Conservation (phyloP, 2,888 invertebrate species). For the Syrphus vitripennis region DNA sequence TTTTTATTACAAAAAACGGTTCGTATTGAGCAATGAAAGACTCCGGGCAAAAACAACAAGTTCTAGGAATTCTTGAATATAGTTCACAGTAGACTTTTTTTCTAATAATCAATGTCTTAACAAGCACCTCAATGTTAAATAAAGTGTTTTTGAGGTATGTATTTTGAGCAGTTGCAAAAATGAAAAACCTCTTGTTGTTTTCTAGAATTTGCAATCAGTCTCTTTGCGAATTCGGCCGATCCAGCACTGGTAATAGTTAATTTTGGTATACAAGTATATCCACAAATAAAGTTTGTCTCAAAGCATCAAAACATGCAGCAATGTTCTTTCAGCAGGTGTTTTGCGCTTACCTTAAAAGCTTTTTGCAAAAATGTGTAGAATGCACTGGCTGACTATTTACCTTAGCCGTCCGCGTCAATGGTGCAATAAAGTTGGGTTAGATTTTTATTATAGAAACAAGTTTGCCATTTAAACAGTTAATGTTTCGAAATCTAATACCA, state of each 20-base stretch:
- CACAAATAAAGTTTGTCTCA: neutral
- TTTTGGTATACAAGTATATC: neutral
- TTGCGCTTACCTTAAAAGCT: constrained; percentile 1
- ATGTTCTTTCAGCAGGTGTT: constrained; percentile 14
- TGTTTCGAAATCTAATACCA: neutral
- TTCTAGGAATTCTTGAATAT: too few relatives aligned
- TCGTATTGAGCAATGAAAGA: too few relatives aligned
- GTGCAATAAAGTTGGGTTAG: neutral
- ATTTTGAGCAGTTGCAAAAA: too few relatives aligned
- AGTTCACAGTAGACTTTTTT: too few relatives aligned
- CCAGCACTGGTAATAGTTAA: neutral
- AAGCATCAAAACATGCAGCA: neutral
- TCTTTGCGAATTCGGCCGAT: neutral
- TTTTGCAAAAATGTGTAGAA: constrained; percentile 2
- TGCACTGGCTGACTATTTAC: too few relatives aligned
- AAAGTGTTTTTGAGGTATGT: too few relatives aligned
- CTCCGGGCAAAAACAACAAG: too few relatives aligned
- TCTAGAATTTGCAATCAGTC: too few relatives aligned
- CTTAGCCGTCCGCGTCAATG: neutral
- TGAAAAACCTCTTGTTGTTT: too few relatives aligned
- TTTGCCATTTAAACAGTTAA: constrained; percentile 7
- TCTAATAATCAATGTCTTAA: too few relatives aligned
- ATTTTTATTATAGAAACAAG: constrained; percentile 33
- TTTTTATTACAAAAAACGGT: too few relatives aligned
- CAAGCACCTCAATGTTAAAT: too few relatives aligned